phyloP scores from a whole-genome alignment of 2,888 invertebrate species.

The Erpobdella octoculata region DNA sequence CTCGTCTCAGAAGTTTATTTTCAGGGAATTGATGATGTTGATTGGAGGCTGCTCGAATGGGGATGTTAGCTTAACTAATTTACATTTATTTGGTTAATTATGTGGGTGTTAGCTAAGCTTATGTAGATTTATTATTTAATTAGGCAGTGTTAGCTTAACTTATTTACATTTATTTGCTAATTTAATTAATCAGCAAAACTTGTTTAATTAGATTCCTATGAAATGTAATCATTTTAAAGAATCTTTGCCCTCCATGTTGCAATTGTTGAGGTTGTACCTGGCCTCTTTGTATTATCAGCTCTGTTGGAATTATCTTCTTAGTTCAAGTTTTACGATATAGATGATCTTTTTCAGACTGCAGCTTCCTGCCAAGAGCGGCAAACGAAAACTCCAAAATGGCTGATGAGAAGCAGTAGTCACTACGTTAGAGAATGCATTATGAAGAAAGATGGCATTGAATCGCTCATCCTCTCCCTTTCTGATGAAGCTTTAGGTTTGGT shows the following conservation, averaged over 20 bases:
- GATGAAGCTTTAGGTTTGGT: background rate
- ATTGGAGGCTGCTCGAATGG: background rate
- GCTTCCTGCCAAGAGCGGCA: too few relatives aligned
- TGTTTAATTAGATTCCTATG: too few relatives aligned
- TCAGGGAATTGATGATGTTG: background rate
- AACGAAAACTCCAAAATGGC: background rate
- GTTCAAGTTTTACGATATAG: too few relatives aligned
- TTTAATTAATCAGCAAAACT: too few relatives aligned
- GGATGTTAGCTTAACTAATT: background rate
- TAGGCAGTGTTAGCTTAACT: background rate
- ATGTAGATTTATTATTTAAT: background rate
- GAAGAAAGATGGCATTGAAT: slow-evolving; percentile 3
- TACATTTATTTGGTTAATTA: background rate
- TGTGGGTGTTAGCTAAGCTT: too few relatives aligned
- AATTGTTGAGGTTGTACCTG: too few relatives aligned
- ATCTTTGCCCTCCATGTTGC: too few relatives aligned
- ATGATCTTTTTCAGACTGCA: too few relatives aligned
- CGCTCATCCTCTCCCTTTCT: slow-evolving; percentile 10
- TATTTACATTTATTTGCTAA: background rate
- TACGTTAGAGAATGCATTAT: slow-evolving; percentile 10
- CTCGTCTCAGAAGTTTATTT: slow-evolving; percentile 10
- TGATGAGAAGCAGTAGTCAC: background rate
- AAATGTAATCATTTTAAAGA: too few relatives aligned
- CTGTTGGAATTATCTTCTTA: too few relatives aligned
- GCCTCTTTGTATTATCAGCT: too few relatives aligned